Percentiles rank a stretch among this genome's conserved stretches.
Conservation (phyloP, 2,888 invertebrate genomes). For the Habrosyne pyritoides region DNA sequence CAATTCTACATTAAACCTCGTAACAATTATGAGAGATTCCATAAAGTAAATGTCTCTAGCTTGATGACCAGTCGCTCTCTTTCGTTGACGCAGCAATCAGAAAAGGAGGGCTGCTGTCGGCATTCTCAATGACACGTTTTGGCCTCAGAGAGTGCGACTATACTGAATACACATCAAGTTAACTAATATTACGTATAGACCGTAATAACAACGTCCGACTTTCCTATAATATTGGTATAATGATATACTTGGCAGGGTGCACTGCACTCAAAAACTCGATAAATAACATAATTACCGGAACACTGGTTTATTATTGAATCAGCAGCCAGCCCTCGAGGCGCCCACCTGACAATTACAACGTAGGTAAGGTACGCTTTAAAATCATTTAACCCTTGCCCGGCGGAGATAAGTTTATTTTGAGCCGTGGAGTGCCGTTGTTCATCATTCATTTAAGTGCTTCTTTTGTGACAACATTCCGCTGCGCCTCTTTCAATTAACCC, state of each 20-base stretch:
- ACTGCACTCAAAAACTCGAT: constrained; percentile 70
- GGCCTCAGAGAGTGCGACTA: no score
- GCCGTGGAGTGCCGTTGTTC: constrained; percentile 71
- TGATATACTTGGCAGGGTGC: constrained; percentile 30
- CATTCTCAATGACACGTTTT: no score
- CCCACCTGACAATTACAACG: constrained; percentile 71
- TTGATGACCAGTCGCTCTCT: no score
- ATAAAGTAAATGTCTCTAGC: no score
- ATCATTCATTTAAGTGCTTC: constrained; percentile 80
- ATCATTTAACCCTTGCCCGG: constrained; percentile 81
- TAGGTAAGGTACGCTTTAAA: constrained; percentile 58
- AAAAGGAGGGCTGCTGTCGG: no score
- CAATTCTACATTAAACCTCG: no score
- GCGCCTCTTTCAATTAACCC: constrained; percentile 76
- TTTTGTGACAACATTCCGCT: constrained; percentile 79
- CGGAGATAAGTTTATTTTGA: constrained; percentile 83
- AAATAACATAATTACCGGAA: constrained; percentile 72
- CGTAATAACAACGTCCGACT: not conserved
- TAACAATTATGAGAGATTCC: no score
- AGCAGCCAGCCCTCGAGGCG: constrained; percentile 59
- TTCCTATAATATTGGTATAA: not conserved
- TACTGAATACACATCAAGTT: no score
- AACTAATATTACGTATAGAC: no score
- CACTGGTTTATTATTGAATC: constrained; percentile 76
- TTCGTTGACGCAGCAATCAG: no score